phyloP scores from a whole-genome alignment of 2,888 invertebrate genomes.

The Diadegma fenestrale region DNA sequence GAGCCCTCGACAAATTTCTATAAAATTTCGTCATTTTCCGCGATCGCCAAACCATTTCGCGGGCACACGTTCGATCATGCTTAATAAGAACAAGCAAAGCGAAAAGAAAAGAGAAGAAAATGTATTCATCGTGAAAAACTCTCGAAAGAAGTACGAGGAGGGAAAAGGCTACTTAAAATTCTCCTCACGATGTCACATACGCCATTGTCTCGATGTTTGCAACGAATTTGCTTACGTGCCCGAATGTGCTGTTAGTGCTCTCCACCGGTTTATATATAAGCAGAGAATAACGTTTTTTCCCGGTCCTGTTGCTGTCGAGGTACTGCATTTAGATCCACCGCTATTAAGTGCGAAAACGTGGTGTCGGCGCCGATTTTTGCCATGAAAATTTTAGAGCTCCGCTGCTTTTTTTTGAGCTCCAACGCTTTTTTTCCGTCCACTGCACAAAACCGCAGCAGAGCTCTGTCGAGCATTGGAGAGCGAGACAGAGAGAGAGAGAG shows the following conservation, averaged over 20 bases:
- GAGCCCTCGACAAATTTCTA: neutral
- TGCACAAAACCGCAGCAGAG: neutral
- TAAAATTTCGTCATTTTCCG: neutral
- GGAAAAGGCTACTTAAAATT: slow-evolving; percentile 69
- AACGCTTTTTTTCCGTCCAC: no score
- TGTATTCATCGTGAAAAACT: slow-evolving; percentile 28
- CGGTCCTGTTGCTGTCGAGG: slow-evolving; percentile 65
- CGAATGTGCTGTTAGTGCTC: slow-evolving; percentile 76
- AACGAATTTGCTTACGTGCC: slow-evolving; percentile 82
- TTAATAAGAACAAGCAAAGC: slow-evolving; percentile 23
- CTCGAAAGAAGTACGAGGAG: slow-evolving; percentile 38
- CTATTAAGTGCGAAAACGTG: slow-evolving; percentile 58
- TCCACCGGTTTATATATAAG: slow-evolving; percentile 78
- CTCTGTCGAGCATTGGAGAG: neutral
- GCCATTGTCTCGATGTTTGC: slow-evolving; percentile 77
- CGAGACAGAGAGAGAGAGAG: neutral
- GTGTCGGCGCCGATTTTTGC: slow-evolving; percentile 62
- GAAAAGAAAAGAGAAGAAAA: slow-evolving; percentile 37
- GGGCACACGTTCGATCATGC: neutral
- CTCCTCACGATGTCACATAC: slow-evolving; percentile 72
- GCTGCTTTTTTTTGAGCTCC: slow-evolving; percentile 34
- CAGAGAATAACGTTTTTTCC: slow-evolving; percentile 77
- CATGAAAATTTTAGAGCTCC: slow-evolving; percentile 60
- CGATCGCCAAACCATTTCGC: neutral
- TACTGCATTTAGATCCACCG: slow-evolving; percentile 34